Evolutionary conservation across 2,888 invertebrate genomes (phyloP), one percentile per base, ranked within the genome.

Genomic region (Drosophila demipolita): DNA sequence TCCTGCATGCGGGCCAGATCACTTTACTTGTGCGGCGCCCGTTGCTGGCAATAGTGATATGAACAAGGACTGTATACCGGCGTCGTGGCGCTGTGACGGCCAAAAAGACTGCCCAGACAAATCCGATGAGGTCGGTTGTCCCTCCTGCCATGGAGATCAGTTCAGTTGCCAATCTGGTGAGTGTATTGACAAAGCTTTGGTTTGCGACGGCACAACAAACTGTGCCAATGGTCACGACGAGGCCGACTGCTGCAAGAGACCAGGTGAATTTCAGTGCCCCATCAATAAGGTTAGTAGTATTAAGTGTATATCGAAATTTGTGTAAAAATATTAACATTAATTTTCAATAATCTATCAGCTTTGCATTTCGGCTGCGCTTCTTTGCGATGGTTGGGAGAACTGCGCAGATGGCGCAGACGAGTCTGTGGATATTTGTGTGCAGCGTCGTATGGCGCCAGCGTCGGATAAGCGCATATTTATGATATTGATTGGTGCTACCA

Each of bases 341-440:
- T 15, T 45, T 23, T 15, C 23, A 45, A 15, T 23, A 54, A 17
- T 26, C 20, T 33, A 59, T 4, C 9, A 91, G 91, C 86, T 96
- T 0, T 97, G 97, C 83, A 95, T 97, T 26, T 94, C 96, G 0
- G 93, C 95, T 3, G 93, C 94, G 0, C 92, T 95, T 9, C 93
- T 97, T 1, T 98, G 98, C 87, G 97, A 98, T 92, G 96, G 96
- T 0, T 95, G 95, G 92, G 95, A 95, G 12, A 95, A 97, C 91
- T 98, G 98, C 91, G 95, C 95, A 1, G 97, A 97, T 93, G 97
- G 96, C 1, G 95, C 96, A 0, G 97, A 98, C 91, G 98, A 98
- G 92, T 94, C 95, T 8, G 94, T 95, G 1, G 94, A 95, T 2
- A 94, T 95, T 5, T 97, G 97, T 86, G 93, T 94, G 1, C 88